phyloP scores from a whole-genome alignment of 1,140 invertebrate genomes.

The Magallana gigas region DNA sequence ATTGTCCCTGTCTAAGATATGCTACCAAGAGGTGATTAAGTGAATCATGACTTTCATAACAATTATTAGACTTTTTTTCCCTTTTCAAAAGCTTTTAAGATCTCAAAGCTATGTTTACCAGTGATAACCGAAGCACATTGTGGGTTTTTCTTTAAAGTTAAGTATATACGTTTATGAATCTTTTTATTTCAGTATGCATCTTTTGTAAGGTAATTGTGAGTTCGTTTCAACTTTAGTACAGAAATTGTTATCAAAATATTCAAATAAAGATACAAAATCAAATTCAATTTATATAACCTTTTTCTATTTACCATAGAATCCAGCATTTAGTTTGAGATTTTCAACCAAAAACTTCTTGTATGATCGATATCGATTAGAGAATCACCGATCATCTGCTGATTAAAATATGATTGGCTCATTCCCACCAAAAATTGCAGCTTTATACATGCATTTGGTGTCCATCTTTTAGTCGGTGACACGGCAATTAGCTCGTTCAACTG shows the following conservation, averaged over 20 bases:
- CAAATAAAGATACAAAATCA: too few species aligned
- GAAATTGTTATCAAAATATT: too few species aligned
- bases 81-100: neutral
- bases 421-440: neutral
- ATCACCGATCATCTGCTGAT: neutral
- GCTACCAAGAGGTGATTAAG: neutral
- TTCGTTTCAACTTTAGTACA: too few species aligned
- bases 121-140: neutral
- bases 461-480: neutral
- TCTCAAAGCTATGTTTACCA: neutral
- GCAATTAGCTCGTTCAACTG: neutral
- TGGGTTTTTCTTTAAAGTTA: too few species aligned
- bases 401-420: neutral
- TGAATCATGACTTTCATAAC: slow-evolving; percentile 12
- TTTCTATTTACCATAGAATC: too few species aligned
- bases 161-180: too few species aligned
- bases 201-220: too few species aligned
- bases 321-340: too few species aligned
- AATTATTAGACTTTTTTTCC: slow-evolving; percentile 1
- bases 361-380: neutral
- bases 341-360: neutral
- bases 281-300: too few species aligned
- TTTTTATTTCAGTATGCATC: too few species aligned
- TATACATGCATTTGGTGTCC: neutral
- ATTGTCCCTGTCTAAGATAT: neutral